These are phyloP conservation scores for Poeciliopsis turneri DNA, from an alignment of 2,797 vertebrate species.

Conservation along the genomic window DNA sequence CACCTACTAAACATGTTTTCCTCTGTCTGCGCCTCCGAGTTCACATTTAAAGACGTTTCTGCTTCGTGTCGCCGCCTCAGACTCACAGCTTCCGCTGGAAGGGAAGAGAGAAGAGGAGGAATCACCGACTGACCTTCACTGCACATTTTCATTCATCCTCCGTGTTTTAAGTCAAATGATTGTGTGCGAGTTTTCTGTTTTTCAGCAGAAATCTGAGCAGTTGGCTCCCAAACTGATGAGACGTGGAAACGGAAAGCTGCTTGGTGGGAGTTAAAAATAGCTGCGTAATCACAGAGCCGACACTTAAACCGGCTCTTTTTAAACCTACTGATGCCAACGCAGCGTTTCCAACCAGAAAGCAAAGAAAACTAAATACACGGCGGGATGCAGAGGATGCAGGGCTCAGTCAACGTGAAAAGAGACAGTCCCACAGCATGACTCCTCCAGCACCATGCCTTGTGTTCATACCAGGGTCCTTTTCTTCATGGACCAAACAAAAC, in stretches of 20 bases:
- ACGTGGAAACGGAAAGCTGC: not conserved
- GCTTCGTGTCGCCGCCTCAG: constrained; percentile 15
- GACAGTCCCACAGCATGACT: not conserved
- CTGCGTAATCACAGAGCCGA: constrained; percentile 4
- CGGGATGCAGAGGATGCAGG: not conserved
- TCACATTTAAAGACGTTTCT: constrained; percentile 2
- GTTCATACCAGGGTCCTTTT: not conserved
- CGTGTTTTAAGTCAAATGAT: not conserved
- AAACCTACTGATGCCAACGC: not conserved
- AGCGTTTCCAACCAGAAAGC: not conserved
- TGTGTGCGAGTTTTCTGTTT: not conserved
- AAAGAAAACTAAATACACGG: not conserved
- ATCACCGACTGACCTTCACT: constrained; percentile 11
- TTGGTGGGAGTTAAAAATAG: not conserved
- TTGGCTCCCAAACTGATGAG: not conserved
- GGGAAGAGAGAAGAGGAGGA: constrained; percentile 20
- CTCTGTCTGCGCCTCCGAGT: not conserved
- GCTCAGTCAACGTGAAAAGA: too few species aligned
- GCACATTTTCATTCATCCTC: not conserved
- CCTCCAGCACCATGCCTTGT: not conserved
- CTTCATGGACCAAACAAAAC: too few species aligned
- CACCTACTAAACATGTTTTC: not conserved
- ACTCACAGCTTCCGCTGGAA: constrained; percentile 19
- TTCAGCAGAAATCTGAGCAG: not conserved
- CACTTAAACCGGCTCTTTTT: not conserved